Evolutionary conservation across 2,888 invertebrate species (phyloP).

Genomic region (Xestia c-nigrum): DNA sequence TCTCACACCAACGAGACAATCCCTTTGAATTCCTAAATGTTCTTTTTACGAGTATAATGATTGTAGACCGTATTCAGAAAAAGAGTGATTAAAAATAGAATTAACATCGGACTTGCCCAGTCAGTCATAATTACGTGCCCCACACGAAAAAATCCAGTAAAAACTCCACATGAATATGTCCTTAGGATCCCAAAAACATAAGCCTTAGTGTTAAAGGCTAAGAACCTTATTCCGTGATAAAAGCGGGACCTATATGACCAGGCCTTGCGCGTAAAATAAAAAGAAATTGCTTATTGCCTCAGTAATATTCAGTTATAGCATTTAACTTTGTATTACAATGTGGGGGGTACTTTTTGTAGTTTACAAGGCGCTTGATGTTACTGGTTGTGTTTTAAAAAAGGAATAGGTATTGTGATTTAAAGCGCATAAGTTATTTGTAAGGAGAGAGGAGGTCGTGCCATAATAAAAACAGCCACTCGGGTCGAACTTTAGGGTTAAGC

Average conservation of each 20-base stretch:
- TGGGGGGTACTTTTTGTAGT: conserved; percentile 35
- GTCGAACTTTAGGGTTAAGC: no score
- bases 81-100: background rate
- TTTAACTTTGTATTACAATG: conserved; percentile 41
- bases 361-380: conserved; percentile 22
- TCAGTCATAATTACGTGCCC: background rate
- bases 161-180: background rate
- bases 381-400: conserved; percentile 22
- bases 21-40: background rate
- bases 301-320: conserved; percentile 53
- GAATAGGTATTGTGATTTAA: background rate
- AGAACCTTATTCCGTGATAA: conserved; percentile 43
- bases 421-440: background rate
- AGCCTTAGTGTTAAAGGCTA: conserved; percentile 32
- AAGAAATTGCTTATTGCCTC: conserved; percentile 60
- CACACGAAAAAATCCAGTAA: background rate
- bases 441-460: no score
- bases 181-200: conserved; percentile 23
- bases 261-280: conserved; percentile 54
- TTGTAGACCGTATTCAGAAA: background rate
- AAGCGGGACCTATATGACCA: conserved; percentile 33
- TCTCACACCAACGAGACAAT: background rate
- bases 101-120: background rate
- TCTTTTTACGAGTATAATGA: background rate
- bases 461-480: no score